These are phyloP conservation scores for Brachionus rotundiformis DNA, from an alignment of 1,140 invertebrate species.

Conservation along the genomic window DNA sequence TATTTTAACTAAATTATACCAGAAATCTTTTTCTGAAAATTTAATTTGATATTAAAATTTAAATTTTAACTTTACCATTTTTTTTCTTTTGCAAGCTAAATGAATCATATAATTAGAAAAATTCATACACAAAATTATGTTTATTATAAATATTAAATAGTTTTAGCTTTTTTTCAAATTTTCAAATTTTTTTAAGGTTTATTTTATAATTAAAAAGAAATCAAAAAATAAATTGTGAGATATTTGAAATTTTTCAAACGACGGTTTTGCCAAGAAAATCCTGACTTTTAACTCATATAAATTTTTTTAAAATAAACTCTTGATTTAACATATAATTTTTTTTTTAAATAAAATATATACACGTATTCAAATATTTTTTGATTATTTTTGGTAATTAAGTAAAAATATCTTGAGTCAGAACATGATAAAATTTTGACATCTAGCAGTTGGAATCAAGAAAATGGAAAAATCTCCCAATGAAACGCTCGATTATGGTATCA, in stretches of 20 bases:
- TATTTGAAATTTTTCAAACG: background rate
- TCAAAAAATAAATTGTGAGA: too few species aligned
- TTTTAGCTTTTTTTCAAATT: too few species aligned
- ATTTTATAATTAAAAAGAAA: background rate
- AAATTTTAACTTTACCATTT: too few species aligned
- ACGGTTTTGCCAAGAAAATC: slow-evolving; percentile 12
- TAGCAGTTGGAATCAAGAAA: background rate
- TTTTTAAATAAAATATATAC: background rate
- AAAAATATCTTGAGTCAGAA: background rate
- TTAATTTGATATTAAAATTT: too few species aligned
- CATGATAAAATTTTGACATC: slow-evolving; percentile 6
- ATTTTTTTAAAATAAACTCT: background rate
- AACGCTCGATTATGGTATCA: slow-evolving; percentile 26
- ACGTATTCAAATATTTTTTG: slow-evolving; percentile 9
- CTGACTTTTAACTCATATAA: background rate
- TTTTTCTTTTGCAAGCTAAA: too few species aligned
- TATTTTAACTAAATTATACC: too few species aligned
- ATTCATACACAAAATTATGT: too few species aligned
- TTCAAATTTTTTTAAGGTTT: too few species aligned
- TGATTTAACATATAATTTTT: background rate
- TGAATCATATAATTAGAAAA: too few species aligned
- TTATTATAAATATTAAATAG: too few species aligned
- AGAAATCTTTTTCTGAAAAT: too few species aligned
- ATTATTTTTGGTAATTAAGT: background rate
- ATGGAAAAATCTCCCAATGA: background rate